phyloP scores from a whole-genome alignment of 2,888 invertebrate genomes.

The Isotomurus palustris region DNA sequence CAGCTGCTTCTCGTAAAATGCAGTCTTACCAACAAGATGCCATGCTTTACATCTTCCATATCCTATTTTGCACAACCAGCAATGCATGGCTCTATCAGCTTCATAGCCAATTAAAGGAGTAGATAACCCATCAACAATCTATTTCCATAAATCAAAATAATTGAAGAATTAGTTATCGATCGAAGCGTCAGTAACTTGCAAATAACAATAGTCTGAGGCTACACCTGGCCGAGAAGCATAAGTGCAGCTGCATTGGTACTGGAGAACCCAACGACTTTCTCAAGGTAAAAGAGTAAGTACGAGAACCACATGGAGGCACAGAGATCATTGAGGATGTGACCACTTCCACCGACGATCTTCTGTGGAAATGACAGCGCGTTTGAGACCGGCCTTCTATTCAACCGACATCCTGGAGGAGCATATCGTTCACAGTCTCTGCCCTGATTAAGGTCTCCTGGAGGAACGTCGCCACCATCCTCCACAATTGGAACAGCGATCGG shows the following conservation, averaged over 20 bases:
- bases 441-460: neutral
- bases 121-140: slow-evolving; percentile 76
- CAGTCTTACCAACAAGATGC: slow-evolving; percentile 73
- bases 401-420: slow-evolving; percentile 1
- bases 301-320: slow-evolving; percentile 94
- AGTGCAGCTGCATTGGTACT: slow-evolving; percentile 56
- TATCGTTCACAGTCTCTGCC: neutral
- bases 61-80: slow-evolving; percentile 57
- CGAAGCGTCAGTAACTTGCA: no score
- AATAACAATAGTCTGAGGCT: slow-evolving; percentile 16
- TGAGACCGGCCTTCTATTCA: neutral
- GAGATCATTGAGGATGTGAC: slow-evolving; percentile 74
- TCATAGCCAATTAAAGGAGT: slow-evolving; percentile 84
- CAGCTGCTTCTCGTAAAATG: neutral
- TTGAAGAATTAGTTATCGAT: slow-evolving; percentile 26
- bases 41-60: slow-evolving; percentile 82
- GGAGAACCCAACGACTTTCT: slow-evolving; percentile 56
- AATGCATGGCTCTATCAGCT: slow-evolving; percentile 68
- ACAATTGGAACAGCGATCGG: neutral
- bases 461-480: neutral
- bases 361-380: neutral
- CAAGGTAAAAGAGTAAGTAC: slow-evolving; percentile 78
- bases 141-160: slow-evolving; percentile 27
- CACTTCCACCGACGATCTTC: slow-evolving; percentile 19
- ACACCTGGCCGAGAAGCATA: slow-evolving; percentile 67